phyloP scores from a whole-genome alignment of 1,140 invertebrate genomes.

The Xylocopa sonorina region DNA sequence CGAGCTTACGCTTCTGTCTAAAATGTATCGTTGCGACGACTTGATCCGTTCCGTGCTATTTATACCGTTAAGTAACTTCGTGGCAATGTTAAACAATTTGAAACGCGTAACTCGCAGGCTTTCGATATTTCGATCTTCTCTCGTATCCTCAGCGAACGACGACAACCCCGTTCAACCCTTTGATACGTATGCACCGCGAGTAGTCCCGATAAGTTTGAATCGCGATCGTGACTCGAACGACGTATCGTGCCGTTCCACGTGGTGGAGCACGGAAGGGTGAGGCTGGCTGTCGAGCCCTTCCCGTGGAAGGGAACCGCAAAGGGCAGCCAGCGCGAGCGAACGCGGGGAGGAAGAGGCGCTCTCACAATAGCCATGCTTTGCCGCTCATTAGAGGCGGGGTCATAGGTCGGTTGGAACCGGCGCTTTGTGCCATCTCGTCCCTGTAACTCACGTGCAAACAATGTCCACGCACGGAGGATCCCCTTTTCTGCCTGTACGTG shows the following conservation, averaged over 20 bases:
- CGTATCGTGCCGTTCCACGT: slow-evolving; percentile 1
- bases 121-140: too few relatives aligned
- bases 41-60: too few relatives aligned
- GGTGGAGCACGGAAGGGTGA: neutral
- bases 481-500: slow-evolving; percentile 36
- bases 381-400: slow-evolving; percentile 77
- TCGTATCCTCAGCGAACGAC: too few relatives aligned
- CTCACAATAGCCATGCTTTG: slow-evolving; percentile 76
- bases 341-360: slow-evolving; percentile 58
- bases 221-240: neutral
- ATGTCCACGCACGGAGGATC: slow-evolving; percentile 57
- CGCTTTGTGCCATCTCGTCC: slow-evolving; percentile 61
- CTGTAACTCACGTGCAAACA: slow-evolving; percentile 64
- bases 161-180: too few relatives aligned
- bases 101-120: too few relatives aligned
- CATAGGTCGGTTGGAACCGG: slow-evolving; percentile 66
- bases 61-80: too few relatives aligned
- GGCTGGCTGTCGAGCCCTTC: slow-evolving; percentile 1
- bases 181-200: too few relatives aligned
- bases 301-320: slow-evolving; percentile 36
- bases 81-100: too few relatives aligned
- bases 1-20: too few relatives aligned
- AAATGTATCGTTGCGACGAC: too few relatives aligned
- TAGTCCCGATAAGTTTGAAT: neutral
- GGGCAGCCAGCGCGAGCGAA: slow-evolving; percentile 41